Base-by-base conservation (phyloP, 2,888 invertebrate genomes). In the Eupithecia abbreviata region DNA sequence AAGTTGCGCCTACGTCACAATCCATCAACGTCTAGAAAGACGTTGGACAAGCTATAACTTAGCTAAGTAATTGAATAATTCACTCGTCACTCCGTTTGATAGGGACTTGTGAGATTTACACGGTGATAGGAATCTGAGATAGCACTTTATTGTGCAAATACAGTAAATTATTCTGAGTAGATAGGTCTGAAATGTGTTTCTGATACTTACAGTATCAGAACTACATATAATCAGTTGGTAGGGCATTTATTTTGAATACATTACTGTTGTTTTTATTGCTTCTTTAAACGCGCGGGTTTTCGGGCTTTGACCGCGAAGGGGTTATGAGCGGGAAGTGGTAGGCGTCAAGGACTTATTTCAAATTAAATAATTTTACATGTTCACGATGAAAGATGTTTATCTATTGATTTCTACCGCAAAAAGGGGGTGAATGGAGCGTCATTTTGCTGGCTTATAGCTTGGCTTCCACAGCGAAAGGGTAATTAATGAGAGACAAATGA, bases 1-100 rank as follows among this genome's bases (percentile, higher is more conserved):
- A 90, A 88, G 89, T 90, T 86, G 84, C 84, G 85, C 84, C 84
- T 74, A 72, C 83, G 85, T 84, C 85, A 83, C 85, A 82, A 91
- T 92, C 91, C 85, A 90, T 91, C 91, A 90, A 86, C 81, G 90
- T 90, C 89, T 82, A 73, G 82, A 77, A 82, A 84, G 85, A 85
- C 86, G 85, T 86, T 85, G 84, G 83, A 83, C 84, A 79, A 79
- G 81, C 85, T 82, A 85, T 86, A 84, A 87, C 84, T 87, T 87
- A 85, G 79, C 82, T 87, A 87, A 86, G 86, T 89, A 84, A 89
- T 90, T 88, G 84, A 86, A 85, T 88, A 80, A 76, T 78, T 78
- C 72, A 72, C 71, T 74, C 78, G 69, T 68, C 69, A 67, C 55
- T 77, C 74, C 71, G 73, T 73, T 45, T 68, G 45, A 18, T 67